A percentile compares a stretch with the other conserved stretches of the same genome.
These are phyloP conservation scores for Dendrolimus punctatus DNA, from an alignment of 1,140 invertebrate genomes.

Conservation along the genomic window DNA sequence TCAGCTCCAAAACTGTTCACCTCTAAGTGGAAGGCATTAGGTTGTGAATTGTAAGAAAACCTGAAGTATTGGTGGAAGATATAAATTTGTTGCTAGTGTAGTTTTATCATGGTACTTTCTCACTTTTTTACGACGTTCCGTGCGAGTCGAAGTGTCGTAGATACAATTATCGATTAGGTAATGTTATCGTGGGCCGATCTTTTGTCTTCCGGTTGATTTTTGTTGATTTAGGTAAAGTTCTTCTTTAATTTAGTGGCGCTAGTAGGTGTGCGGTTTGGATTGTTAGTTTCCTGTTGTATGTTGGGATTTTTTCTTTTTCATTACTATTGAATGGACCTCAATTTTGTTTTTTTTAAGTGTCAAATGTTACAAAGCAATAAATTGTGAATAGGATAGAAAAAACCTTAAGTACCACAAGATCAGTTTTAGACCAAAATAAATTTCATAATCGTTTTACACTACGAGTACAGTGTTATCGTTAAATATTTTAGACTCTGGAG, in stretches of 20 bases:
- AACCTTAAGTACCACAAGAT: too few species aligned
- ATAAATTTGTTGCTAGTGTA: conserved; percentile 25
- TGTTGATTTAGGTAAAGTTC: conserved; percentile 53
- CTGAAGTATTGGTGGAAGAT: conserved; percentile 4
- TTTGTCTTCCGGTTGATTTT: conserved; percentile 65
- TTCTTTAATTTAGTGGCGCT: conserved; percentile 43
- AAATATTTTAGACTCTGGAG: too few species aligned
- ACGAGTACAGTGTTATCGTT: too few species aligned
- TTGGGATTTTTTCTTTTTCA: conserved; percentile 9
- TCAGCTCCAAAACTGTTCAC: not conserved
- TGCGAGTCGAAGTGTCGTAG: conserved; percentile 63
- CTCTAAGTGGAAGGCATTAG: conserved; percentile 9
- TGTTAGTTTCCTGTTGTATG: conserved; percentile 34
- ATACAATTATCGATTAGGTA: conserved; percentile 70
- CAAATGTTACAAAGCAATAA: too few species aligned
- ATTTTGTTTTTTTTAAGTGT: too few species aligned
- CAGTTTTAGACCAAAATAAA: too few species aligned
- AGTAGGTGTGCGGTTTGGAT: conserved; percentile 15
- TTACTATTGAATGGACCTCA: too few species aligned
- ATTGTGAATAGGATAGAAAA: too few species aligned
- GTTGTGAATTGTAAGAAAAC: conserved; percentile 17
- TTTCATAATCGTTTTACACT: too few species aligned
- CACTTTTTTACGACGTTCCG: conserved; percentile 65
- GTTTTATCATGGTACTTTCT: conserved; percentile 67
- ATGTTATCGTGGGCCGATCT: conserved; percentile 60